Conservation (phyloP, 2,113 vertebrate genomes). For the Pachycephala philippinensis region DNA sequence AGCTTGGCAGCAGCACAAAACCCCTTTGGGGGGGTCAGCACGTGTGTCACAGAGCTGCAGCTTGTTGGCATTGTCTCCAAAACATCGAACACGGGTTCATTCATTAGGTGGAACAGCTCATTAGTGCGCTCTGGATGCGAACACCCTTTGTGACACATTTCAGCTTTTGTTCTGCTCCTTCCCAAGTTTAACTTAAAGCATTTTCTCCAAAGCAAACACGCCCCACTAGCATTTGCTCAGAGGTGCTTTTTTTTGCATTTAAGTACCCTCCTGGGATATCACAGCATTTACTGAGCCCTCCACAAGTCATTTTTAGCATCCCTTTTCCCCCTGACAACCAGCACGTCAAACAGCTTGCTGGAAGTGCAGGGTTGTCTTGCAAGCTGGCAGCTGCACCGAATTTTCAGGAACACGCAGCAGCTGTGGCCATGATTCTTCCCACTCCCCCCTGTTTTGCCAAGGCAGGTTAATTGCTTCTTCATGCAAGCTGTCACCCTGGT, state of each 20-base stretch:
- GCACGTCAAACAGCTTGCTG: background rate
- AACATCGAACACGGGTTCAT: background rate
- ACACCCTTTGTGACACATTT: background rate
- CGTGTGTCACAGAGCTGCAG: background rate
- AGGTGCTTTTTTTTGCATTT: background rate
- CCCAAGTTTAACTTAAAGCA: background rate
- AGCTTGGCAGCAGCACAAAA: background rate
- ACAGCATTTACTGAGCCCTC: background rate
- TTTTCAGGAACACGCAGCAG: background rate
- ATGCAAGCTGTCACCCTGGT: background rate
- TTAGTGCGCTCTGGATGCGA: background rate
- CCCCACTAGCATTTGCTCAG: background rate
- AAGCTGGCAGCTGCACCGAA: background rate
- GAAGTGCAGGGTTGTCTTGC: background rate
- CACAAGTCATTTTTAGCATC: background rate
- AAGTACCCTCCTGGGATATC: background rate
- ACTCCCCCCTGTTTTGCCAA: background rate
- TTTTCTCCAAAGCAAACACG: background rate
- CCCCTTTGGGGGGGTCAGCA: background rate
- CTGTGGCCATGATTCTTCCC: background rate
- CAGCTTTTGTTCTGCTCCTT: background rate
- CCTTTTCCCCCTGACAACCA: background rate
- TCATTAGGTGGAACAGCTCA: background rate
- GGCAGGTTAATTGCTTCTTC: constrained; percentile 11
- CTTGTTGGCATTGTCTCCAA: background rate